Evolutionary conservation across 2,113 vertebrate species (phyloP), one percentile per base, ranked within the genome.

Genomic region (Phyllopteryx taeniolatus): DNA sequence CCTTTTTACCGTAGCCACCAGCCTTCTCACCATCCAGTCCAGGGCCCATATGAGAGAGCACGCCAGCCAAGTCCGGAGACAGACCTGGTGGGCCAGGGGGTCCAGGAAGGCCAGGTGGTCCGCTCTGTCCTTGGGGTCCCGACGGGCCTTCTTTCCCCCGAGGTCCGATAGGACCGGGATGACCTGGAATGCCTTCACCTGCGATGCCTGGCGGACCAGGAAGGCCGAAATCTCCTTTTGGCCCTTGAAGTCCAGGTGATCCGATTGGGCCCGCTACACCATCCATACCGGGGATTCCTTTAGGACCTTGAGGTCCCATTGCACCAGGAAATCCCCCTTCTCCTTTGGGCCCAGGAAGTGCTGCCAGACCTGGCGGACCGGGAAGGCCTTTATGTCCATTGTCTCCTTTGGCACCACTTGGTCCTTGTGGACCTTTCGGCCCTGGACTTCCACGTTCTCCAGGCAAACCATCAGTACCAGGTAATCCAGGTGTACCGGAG

Each of bases 361-460:
- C 97, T 0, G 92, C 83, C 42, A 87, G 78, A 0, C 97, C 97
- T 0, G 94, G 90, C 8, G 89, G 77, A 13, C 97, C 97, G 0
- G 95, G 91, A 70, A 96, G 73, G 56, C 97, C 98, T 90, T 95
- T 98, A 1, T 90, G 94, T 2, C 98, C 98, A 0, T 75, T 83
- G 43, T 97, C 96, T 67, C 98, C 98, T 88, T 99, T 98, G 13
- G 93, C 90, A 20, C 96, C 98, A 5, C 71, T 91, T 59, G 91
- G 92, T 46, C 98, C 97, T 0, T 93, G 92, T 78, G 92, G 85
- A 44, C 98, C 97, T 79, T 94, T 93, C 72, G 94, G 89, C 14
- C 98, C 98, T 0, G 95, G 95, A 12, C 95, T 92, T 22, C 98
- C 98, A 42, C 79, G 91, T 71, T 96, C 94, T 69, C 96, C 98